Percentiles rank a stretch among this genome's conserved stretches.
phyloP scores from a whole-genome alignment of 1,140 invertebrate genomes.

The Muscidifurax raptorellus region DNA sequence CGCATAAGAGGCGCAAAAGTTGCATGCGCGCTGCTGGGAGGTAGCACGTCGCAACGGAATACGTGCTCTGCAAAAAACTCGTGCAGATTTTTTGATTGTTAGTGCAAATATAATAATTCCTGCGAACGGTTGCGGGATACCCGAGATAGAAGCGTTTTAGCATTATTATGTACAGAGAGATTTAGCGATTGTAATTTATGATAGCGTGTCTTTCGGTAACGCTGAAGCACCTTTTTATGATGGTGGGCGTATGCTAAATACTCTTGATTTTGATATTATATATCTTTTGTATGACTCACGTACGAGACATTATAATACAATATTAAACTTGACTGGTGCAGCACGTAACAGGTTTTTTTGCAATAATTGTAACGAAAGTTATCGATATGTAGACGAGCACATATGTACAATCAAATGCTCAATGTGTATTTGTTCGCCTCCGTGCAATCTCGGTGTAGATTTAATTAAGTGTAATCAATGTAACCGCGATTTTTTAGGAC shows the following conservation, averaged over 20 bases:
- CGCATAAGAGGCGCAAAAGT: too few species aligned
- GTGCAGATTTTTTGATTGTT: too few species aligned
- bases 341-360: not conserved
- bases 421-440: not conserved
- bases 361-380: not conserved
- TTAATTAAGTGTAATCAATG: not conserved
- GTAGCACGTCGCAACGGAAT: too few species aligned
- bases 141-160: not conserved
- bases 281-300: not conserved
- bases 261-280: too few species aligned
- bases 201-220: not conserved
- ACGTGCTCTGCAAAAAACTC: too few species aligned
- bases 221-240: not conserved
- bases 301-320: not conserved
- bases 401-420: not conserved
- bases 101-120: too few species aligned
- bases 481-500: not conserved
- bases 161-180: not conserved
- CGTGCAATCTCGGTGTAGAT: not conserved
- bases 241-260: not conserved
- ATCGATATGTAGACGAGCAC: not conserved
- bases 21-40: too few species aligned
- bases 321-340: conserved; percentile 9
- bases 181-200: not conserved
- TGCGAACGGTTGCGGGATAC: not conserved